Percentiles rank a stretch among this genome's conserved stretches.
These are phyloP conservation scores for Strigamia transsilvanica DNA, from an alignment of 2,888 invertebrate genomes.

Conservation along the genomic window DNA sequence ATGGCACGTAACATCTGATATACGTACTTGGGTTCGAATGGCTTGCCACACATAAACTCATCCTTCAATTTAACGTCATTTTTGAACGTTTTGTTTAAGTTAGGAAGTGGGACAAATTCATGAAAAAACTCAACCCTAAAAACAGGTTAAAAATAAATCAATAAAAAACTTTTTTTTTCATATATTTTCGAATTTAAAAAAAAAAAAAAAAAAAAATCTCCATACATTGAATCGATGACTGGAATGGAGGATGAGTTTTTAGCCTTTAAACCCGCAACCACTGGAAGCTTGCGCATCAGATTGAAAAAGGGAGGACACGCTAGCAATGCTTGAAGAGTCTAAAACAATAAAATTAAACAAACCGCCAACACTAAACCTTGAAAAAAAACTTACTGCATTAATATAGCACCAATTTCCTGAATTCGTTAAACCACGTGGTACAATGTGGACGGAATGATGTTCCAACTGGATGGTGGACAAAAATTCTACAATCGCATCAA, in stretches of 20 bases:
- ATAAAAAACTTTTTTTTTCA: neutral
- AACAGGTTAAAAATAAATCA: conserved; percentile 4
- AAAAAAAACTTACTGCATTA: conserved; percentile 72
- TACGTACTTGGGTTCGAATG: conserved; percentile 89
- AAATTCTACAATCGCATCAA: conserved; percentile 18
- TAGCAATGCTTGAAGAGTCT: conserved; percentile 87
- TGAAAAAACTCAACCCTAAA: conserved; percentile 78
- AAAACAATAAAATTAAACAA: conserved; percentile 56
- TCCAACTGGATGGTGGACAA: conserved; percentile 48
- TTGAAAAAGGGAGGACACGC: conserved; percentile 97
- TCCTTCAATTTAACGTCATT: conserved; percentile 53
- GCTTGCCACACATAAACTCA: conserved; percentile 70
- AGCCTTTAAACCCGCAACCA: conserved; percentile 64
- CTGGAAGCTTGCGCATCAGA: conserved; percentile 80
- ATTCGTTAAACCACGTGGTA: conserved; percentile 91
- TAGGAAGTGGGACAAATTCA: conserved; percentile 65
- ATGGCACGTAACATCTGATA: conserved; percentile 83
- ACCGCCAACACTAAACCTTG: neutral
- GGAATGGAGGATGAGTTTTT: conserved; percentile 70
- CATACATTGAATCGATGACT: conserved; percentile 92
- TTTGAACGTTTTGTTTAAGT: conserved; percentile 27
- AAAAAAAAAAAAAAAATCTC: no score
- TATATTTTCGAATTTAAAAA: no score
- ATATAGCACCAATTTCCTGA: conserved; percentile 96
- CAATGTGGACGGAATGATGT: conserved; percentile 68